Percentiles rank a stretch among this genome's conserved stretches.
Conservation (phyloP, 1,140 invertebrate species). For the Pseudachorutes palmiensis region DNA sequence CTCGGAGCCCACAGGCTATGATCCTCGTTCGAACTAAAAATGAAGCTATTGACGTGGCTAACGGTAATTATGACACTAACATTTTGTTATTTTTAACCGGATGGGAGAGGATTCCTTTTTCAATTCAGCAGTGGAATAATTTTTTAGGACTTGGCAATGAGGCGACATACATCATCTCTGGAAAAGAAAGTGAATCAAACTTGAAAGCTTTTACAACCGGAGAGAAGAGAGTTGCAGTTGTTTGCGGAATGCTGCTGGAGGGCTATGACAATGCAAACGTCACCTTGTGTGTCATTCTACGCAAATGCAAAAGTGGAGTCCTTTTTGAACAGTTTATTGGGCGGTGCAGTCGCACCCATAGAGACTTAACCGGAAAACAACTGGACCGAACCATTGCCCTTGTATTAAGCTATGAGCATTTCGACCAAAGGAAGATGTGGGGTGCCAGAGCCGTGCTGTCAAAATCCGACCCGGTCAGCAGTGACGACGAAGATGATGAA, state of each 20-base stretch:
- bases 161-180: neutral
- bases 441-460: no score
- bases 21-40: neutral
- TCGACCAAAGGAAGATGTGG: neutral
- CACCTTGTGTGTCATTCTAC: slow-evolving; percentile 15
- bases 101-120: no score
- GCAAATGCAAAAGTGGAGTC: neutral
- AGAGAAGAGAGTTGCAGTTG: slow-evolving; percentile 1
- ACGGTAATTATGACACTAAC: no score
- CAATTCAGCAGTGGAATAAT: no score
- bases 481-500: neutral
- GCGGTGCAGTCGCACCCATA: slow-evolving; percentile 7
- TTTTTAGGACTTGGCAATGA: neutral
- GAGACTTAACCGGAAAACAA: neutral
- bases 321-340: slow-evolving; percentile 18
- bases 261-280: slow-evolving; percentile 23
- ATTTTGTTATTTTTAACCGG: no score
- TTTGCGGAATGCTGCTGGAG: slow-evolving; percentile 13
- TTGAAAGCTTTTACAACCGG: neutral
- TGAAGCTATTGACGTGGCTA: neutral
- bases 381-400: neutral
- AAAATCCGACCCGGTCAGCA: neutral
- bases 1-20: neutral
- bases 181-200: neutral
- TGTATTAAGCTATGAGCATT: neutral